Percentiles rank a stretch among this genome's conserved stretches.
Evolutionary conservation across 2,888 invertebrate species (phyloP).

Genomic region (Drosophila algonquin): DNA sequence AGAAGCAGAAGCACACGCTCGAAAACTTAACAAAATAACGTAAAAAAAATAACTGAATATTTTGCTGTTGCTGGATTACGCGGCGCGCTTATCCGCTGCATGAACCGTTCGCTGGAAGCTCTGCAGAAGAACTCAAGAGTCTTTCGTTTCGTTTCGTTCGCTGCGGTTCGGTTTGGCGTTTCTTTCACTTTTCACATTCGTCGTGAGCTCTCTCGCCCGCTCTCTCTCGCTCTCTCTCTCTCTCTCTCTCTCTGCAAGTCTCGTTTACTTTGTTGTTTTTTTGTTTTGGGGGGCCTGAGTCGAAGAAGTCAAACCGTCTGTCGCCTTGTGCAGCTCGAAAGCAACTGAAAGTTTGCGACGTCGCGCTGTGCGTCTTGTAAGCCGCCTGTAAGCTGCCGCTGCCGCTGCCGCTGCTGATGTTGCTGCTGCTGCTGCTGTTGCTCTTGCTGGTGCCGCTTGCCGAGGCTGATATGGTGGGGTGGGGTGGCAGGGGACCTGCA

Average conservation of each 20-base stretch:
- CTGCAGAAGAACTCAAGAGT: constrained; percentile 60
- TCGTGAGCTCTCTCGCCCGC: constrained; percentile 5
- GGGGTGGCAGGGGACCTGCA: background rate
- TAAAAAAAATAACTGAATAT: constrained; percentile 14
- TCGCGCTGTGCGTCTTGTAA: constrained; percentile 71
- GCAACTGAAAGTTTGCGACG: constrained; percentile 71
- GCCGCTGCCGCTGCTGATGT: constrained; percentile 17
- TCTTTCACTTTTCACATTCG: too few relatives aligned
- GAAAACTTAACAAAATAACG: constrained; percentile 14
- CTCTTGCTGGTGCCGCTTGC: background rate
- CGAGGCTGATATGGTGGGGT: background rate
- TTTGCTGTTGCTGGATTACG: background rate
- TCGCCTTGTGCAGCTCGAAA: constrained; percentile 73
- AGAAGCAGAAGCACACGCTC: constrained; percentile 7
- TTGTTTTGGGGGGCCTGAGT: background rate
- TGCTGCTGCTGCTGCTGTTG: background rate
- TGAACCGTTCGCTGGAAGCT: constrained; percentile 63
- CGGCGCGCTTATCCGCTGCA: constrained; percentile 36
- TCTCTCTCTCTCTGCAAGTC: constrained; percentile 6
- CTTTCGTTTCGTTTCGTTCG: constrained; percentile 13
- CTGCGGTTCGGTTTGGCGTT: background rate
- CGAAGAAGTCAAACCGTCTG: constrained; percentile 48
- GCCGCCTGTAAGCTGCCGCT: constrained; percentile 29
- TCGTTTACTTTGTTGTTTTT: constrained; percentile 9
- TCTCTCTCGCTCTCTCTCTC: constrained; percentile 19